Percentiles rank a stretch among this genome's conserved stretches.
These are phyloP conservation scores for Cryptus viduatorius DNA, from an alignment of 2,888 invertebrate species.

Conservation along the genomic window DNA sequence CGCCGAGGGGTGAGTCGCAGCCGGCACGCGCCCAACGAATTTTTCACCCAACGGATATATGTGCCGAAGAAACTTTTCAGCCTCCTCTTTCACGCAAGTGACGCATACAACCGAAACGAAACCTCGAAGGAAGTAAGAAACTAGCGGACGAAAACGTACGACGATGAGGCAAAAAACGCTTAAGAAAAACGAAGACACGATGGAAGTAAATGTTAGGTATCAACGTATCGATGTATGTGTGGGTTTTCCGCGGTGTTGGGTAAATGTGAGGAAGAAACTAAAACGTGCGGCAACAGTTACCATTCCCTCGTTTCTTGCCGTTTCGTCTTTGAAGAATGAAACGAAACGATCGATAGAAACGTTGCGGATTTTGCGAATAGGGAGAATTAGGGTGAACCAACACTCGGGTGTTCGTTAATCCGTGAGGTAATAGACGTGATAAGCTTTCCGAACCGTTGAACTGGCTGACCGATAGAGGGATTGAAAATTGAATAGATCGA, in stretches of 20 bases:
- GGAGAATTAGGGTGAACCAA: neutral
- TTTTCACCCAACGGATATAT: conserved; percentile 79
- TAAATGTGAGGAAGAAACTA: conserved; percentile 33
- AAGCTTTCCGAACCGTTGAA: conserved; percentile 1
- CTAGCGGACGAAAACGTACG: conserved; percentile 53
- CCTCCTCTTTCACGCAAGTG: conserved; percentile 49
- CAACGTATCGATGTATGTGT: conserved; percentile 32
- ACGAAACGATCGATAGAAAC: conserved; percentile 54
- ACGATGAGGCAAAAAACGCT: conserved; percentile 18
- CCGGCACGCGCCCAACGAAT: conserved; percentile 82
- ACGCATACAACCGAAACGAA: neutral
- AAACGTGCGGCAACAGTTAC: conserved; percentile 42
- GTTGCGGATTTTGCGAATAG: conserved; percentile 50
- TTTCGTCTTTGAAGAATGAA: conserved; percentile 44
- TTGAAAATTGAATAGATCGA: neutral
- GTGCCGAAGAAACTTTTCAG: conserved; percentile 68
- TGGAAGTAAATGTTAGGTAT: conserved; percentile 31
- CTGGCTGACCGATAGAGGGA: neutral
- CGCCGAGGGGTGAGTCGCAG: conserved; percentile 78
- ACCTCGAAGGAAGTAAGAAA: conserved; percentile 50
- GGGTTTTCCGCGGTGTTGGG: conserved; percentile 25
- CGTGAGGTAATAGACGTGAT: conserved; percentile 4
- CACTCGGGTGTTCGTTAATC: neutral
- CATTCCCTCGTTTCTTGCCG: conserved; percentile 33
- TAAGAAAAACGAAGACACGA: conserved; percentile 48